These are phyloP conservation scores for Amphiduros pacificus DNA, from an alignment of 2,888 invertebrate genomes.

Conservation along the genomic window DNA sequence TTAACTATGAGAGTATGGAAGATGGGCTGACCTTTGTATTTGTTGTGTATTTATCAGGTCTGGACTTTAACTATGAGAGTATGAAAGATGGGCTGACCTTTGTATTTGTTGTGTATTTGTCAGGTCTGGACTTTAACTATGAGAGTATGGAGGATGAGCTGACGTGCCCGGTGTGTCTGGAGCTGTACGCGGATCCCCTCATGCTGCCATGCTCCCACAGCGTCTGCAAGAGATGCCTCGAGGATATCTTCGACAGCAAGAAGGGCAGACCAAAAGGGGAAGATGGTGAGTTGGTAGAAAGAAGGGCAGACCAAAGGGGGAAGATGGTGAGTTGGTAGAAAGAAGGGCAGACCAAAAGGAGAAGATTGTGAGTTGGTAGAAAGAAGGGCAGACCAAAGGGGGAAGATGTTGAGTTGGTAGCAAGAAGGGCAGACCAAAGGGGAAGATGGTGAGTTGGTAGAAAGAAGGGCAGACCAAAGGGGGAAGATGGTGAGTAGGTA, in stretches of 20 bases:
- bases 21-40: slow-evolving; percentile 55
- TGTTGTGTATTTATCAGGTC: too few species aligned
- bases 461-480: too few species aligned
- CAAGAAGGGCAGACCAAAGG: too few species aligned
- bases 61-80: slow-evolving; percentile 23
- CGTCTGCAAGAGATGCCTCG: slow-evolving; percentile 52
- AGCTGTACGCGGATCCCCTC: slow-evolving; percentile 52
- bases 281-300: slow-evolving; percentile 34
- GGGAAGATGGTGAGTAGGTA: too few species aligned
- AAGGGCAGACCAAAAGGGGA: slow-evolving; percentile 19
- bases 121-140: slow-evolving; percentile 18
- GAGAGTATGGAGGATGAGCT: slow-evolving; percentile 53
- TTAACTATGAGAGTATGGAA: slow-evolving; percentile 41
- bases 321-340: background rate
- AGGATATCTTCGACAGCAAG: slow-evolving; percentile 43
- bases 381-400: too few species aligned
- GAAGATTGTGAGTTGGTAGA: too few species aligned
- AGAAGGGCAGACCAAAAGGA: too few species aligned
- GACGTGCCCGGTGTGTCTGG: slow-evolving; percentile 55
- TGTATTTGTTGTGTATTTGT: too few species aligned
- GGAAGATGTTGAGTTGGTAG: too few species aligned
- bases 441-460: too few species aligned
- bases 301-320: background rate
- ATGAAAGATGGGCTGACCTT: slow-evolving; percentile 56
- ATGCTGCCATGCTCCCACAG: slow-evolving; percentile 55